Percentiles rank a stretch among this genome's conserved stretches.
These are phyloP conservation scores for Argyrosomus regius DNA, from an alignment of 2,797 vertebrate genomes.

Conservation along the genomic window DNA sequence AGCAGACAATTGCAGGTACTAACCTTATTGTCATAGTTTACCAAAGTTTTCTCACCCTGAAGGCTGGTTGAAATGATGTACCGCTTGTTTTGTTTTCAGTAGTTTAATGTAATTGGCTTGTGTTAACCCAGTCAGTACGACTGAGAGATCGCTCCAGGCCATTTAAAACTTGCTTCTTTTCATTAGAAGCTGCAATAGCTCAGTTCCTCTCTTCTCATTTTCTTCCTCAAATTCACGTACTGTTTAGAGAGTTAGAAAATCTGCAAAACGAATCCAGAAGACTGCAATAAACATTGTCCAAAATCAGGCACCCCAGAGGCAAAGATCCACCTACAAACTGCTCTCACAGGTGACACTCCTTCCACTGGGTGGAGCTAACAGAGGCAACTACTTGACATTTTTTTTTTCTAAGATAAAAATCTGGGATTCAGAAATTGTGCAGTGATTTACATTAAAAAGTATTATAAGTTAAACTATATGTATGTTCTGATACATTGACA, in stretches of 20 bases:
- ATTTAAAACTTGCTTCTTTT: slow-evolving; percentile 60
- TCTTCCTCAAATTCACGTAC: slow-evolving; percentile 41
- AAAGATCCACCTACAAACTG: slow-evolving; percentile 52
- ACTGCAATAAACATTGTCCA: slow-evolving; percentile 72
- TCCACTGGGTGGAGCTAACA: slow-evolving; percentile 56
- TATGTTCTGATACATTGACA: slow-evolving; percentile 83
- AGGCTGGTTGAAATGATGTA: slow-evolving; percentile 42
- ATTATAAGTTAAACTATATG: slow-evolving; percentile 77
- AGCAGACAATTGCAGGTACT: slow-evolving; percentile 58
- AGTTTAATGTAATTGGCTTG: slow-evolving; percentile 46
- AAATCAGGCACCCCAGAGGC: slow-evolving; percentile 62
- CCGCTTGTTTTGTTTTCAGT: slow-evolving; percentile 40
- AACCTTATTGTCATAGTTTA: slow-evolving; percentile 60
- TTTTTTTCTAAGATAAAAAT: slow-evolving; percentile 69
- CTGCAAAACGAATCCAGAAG: slow-evolving; percentile 46
- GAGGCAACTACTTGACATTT: slow-evolving; percentile 70
- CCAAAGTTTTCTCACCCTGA: slow-evolving; percentile 62
- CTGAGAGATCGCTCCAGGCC: slow-evolving; percentile 43
- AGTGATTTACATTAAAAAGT: slow-evolving; percentile 80
- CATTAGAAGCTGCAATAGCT: slow-evolving; percentile 50
- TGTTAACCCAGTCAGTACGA: slow-evolving; percentile 40
- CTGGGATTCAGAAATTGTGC: slow-evolving; percentile 75
- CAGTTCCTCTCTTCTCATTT: slow-evolving; percentile 41
- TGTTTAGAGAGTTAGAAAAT: slow-evolving; percentile 44
- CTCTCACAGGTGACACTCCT: slow-evolving; percentile 65